Conservation (phyloP, 1,140 invertebrate species). For the Nixonia krombeini region DNA sequence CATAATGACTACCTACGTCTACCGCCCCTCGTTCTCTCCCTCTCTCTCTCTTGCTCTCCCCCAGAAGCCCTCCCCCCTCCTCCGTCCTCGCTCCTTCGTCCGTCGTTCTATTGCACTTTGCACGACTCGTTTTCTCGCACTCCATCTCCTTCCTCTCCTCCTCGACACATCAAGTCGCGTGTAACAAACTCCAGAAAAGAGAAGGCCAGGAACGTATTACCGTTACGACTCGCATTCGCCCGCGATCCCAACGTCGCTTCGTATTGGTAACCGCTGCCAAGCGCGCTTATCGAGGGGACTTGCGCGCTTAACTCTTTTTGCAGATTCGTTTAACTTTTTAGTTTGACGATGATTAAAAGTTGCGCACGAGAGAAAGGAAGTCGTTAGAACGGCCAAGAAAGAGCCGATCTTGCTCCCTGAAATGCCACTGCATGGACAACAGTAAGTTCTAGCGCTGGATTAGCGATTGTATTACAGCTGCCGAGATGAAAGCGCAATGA, state of each 20-base stretch:
- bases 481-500: too few species aligned
- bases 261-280: not conserved
- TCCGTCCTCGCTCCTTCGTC: constrained; percentile 6
- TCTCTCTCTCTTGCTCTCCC: constrained; percentile 4
- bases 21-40: constrained; percentile 5
- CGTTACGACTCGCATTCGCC: constrained; percentile 4
- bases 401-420: too few species aligned
- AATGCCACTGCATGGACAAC: too few species aligned
- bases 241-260: too few species aligned
- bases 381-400: too few species aligned
- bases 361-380: too few species aligned
- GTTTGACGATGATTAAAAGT: too few species aligned
- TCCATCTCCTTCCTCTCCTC: constrained; percentile 11
- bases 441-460: too few species aligned
- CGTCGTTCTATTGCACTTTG: constrained; percentile 19
- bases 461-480: too few species aligned
- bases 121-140: constrained; percentile 18
- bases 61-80: constrained; percentile 8
- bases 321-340: too few species aligned
- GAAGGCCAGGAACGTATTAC: constrained; percentile 1
- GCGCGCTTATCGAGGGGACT: too few species aligned
- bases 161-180: constrained; percentile 3
- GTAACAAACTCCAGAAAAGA: constrained; percentile 7
- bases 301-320: too few species aligned
- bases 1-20: constrained; percentile 5